Evolutionary conservation across 2,888 invertebrate species (phyloP), one percentile per base, ranked within the genome.

Genomic region (Alentia gelatinosa): DNA sequence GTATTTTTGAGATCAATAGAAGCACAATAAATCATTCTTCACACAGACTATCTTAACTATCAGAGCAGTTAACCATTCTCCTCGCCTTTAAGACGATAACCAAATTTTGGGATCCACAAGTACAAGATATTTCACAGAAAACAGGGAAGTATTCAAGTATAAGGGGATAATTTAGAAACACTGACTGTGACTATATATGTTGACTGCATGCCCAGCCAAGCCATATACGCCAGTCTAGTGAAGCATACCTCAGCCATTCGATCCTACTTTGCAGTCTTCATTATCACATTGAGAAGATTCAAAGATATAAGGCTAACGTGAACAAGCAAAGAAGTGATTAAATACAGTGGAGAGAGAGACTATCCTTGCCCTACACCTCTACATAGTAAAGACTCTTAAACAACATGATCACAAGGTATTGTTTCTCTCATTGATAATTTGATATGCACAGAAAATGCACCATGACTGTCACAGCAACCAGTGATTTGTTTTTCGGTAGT

Each of bases 241-340:
- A 37, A 79, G 30, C 74, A 37, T 12, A 35, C 7, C 37, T 79
- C 35, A 39, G 12, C 35, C n/a, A 3, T 37, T 39, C 23, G 37
- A 35, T 37, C 79, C 39, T 79, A 79, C 79, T 79, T 79, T 79
- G 79, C 79, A 79, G 79, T 79, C 15, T 19, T 35, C 23, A 19
- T 35, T 79, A 79, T 79, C 79, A 79, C 79, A 79, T 37, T 79
- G 39, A 79, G 79, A 79, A 79, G 79, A 39, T 79, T 39, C 79
- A 35, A 79, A 35, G 37, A 39, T 35, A 79, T 79, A 79, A 79
- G 79, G 79, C 79, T 39, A 79, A 79, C n/a, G 79, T 79, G 79
- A 79, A 79, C 37, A 37, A 23, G 79, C 12, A 39, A 39, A 79
- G 79, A 39, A 63, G n/a, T 9, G 26, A 26, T n/a, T 7, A 47